A percentile compares a stretch with the other conserved stretches of the same genome.
phyloP scores from a whole-genome alignment of 2,888 invertebrate genomes.

The Tipula confusa region DNA sequence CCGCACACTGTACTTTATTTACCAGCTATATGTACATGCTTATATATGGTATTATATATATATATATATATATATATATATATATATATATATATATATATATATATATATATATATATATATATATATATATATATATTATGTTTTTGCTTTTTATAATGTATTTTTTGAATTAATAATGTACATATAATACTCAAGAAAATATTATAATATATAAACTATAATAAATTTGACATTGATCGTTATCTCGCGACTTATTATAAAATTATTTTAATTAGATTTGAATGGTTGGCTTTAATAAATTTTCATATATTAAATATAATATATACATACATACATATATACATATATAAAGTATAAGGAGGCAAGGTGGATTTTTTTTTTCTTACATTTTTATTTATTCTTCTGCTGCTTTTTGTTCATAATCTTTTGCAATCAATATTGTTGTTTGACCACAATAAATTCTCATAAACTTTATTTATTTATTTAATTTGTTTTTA shows the following conservation, averaged over 20 bases:
- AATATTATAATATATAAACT: background rate
- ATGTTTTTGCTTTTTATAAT: background rate
- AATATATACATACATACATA: background rate
- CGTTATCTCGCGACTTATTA: background rate
- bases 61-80: too few species aligned
- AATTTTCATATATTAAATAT: background rate
- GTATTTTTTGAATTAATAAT: background rate
- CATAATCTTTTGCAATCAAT: background rate
- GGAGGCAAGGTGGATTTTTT: background rate
- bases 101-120: too few species aligned
- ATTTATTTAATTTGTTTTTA: background rate
- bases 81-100: too few species aligned
- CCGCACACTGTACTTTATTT: too few species aligned
- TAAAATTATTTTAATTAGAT: conserved; percentile 25
- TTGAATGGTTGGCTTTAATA: background rate
- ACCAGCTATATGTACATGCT: too few species aligned
- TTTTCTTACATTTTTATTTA: background rate
- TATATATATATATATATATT: too few species aligned
- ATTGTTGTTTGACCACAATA: background rate
- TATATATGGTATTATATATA: too few species aligned
- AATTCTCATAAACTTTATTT: background rate
- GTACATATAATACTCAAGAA: background rate
- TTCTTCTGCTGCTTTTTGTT: background rate
- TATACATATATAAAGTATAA: background rate
- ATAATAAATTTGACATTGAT: background rate